Evolutionary conservation across 30 jellyfish, hydroid and myxozoan species (phyloP).

Genomic region (Chrysaora quinquecirrha): DNA sequence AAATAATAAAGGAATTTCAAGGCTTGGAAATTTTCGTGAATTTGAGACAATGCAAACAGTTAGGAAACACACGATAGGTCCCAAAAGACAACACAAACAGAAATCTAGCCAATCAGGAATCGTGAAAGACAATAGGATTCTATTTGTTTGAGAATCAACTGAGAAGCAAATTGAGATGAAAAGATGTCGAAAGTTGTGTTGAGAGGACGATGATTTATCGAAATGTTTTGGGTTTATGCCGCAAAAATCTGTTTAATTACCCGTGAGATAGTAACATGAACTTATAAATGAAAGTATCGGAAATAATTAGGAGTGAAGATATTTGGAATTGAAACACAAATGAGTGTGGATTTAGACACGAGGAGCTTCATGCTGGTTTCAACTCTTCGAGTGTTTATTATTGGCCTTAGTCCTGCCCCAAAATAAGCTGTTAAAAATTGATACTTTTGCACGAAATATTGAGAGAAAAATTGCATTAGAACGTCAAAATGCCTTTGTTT

Average conservation of each 20-base stretch:
- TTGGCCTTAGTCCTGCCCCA: too few species aligned
- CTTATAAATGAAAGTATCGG: too few species aligned
- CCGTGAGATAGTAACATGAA: background rate
- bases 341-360: too few species aligned
- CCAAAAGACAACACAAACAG: background rate
- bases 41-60: background rate
- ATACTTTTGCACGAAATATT: background rate
- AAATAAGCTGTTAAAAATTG: background rate
- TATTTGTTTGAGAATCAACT: slow-evolving; percentile 34
- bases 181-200: slow-evolving; percentile 47
- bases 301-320: too few species aligned
- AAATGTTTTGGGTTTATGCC: slow-evolving; percentile 7
- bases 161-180: slow-evolving; percentile 35
- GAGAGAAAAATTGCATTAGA: background rate
- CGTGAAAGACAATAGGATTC: slow-evolving; percentile 18
- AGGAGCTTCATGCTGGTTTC: too few species aligned
- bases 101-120: slow-evolving; percentile 38
- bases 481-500: slow-evolving; percentile 73
- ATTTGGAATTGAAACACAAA: too few species aligned
- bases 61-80: background rate
- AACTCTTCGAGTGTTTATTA: too few species aligned
- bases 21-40: background rate
- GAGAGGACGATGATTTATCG: slow-evolving; percentile 39
- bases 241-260: slow-evolving; percentile 4
- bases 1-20: background rate